These are phyloP conservation scores for Callospermophilus lateralis DNA, from an alignment of 2,113 vertebrate species.

Conservation along the genomic window DNA sequence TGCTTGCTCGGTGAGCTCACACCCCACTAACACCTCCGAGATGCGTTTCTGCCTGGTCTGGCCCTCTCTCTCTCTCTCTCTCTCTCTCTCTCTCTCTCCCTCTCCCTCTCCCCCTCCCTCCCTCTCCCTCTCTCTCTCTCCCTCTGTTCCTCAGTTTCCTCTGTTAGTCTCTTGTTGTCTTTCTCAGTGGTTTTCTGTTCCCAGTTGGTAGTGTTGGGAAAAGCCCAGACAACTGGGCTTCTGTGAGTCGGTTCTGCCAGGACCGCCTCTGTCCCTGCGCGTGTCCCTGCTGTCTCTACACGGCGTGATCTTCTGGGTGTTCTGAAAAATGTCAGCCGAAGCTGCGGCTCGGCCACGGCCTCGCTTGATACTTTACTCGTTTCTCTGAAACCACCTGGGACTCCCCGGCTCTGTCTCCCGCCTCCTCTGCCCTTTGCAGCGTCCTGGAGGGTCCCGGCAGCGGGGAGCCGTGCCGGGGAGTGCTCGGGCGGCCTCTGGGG, in stretches of 20 bases:
- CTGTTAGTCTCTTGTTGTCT: background rate
- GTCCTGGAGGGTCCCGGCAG: background rate
- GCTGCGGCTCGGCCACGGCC: background rate
- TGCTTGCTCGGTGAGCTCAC: fast-evolving
- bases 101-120: no score
- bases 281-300: fast-evolving
- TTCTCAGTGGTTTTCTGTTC: background rate
- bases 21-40: background rate
- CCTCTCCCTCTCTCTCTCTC: no score
- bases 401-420: background rate
- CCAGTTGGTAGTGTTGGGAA: background rate
- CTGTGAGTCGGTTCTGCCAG: background rate
- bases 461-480: background rate
- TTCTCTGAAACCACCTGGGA: background rate
- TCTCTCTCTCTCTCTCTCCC: background rate
- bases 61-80: background rate
- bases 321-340: background rate
- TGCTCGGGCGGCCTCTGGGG: no score
- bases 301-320: background rate
- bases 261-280: background rate
- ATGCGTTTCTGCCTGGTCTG: background rate
- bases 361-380: background rate
- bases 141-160: no score
- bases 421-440: background rate
- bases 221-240: background rate